Conservation (phyloP, 2,888 invertebrate genomes). For the Nomada ferruginata region DNA sequence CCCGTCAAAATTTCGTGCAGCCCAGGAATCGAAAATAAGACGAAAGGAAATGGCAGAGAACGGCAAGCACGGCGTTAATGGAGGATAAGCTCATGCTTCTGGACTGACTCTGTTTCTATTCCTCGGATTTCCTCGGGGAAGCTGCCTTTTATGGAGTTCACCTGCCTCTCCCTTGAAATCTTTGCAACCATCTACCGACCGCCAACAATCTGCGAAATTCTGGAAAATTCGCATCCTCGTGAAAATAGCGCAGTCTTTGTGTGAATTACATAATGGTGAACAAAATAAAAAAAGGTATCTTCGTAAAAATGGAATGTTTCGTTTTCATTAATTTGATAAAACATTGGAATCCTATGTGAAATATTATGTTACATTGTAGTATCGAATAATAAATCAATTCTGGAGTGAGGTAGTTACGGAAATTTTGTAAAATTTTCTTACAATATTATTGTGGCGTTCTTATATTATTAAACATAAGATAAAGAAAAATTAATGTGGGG, state of each 20-base stretch:
- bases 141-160: constrained; percentile 52
- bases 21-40: constrained; percentile 75
- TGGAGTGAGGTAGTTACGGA: too few relatives aligned
- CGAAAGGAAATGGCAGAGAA: constrained; percentile 60
- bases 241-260: not conserved
- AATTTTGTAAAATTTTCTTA: too few relatives aligned
- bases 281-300: too few relatives aligned
- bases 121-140: constrained; percentile 22
- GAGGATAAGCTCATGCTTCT: constrained; percentile 80
- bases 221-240: not conserved
- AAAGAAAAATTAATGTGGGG: too few relatives aligned
- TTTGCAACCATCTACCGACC: not conserved
- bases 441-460: too few relatives aligned
- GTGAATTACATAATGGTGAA: too few relatives aligned
- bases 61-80: constrained; percentile 78
- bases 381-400: too few relatives aligned
- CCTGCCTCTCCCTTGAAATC: constrained; percentile 45
- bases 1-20: constrained; percentile 63
- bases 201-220: not conserved
- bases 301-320: too few relatives aligned
- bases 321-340: too few relatives aligned
- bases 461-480: too few relatives aligned
- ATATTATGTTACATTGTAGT: too few relatives aligned
- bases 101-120: constrained; percentile 74
- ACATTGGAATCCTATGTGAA: too few relatives aligned